A percentile compares a stretch with the other conserved stretches of the same genome.
Evolutionary conservation across 1,140 invertebrate species (phyloP).

Genomic region (Pseudomyrmex flavicornis): DNA sequence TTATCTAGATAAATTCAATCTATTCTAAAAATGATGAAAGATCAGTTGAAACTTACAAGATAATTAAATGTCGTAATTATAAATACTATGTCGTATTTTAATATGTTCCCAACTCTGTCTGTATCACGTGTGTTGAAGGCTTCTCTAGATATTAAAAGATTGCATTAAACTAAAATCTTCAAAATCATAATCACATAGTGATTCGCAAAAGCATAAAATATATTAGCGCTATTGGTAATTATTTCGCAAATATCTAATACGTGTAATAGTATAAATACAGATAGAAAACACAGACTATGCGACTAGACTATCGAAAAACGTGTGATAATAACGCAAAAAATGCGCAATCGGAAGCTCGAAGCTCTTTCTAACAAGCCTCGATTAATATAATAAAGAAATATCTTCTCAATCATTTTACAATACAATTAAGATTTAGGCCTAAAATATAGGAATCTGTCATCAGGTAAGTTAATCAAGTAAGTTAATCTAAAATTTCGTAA

Average conservation of each 20-base stretch:
- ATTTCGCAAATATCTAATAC: conserved; percentile 37
- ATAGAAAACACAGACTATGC: conserved; percentile 72
- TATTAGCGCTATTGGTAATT: neutral
- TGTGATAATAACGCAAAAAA: conserved; percentile 66
- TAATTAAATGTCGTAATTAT: neutral
- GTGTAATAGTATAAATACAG: conserved; percentile 48
- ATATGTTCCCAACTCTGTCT: conserved; percentile 3
- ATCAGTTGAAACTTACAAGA: neutral
- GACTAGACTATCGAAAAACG: conserved; percentile 75
- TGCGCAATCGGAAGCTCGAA: conserved; percentile 51
- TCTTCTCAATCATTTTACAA: conserved; percentile 18
- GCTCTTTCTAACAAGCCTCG: conserved; percentile 24
- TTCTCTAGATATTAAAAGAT: conserved; percentile 15
- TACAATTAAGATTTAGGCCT: conserved; percentile 69
- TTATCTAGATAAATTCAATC: neutral
- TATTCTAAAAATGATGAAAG: no score
- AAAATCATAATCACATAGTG: conserved; percentile 21
- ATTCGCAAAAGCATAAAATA: neutral
- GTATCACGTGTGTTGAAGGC: neutral
- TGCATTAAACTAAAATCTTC: neutral
- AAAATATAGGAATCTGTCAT: conserved; percentile 72
- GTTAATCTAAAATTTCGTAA: conserved; percentile 65
- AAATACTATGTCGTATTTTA: neutral
- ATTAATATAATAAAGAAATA: conserved; percentile 53
- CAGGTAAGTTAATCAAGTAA: conserved; percentile 71